These are phyloP conservation scores for Eospalax fontanierii DNA, from an alignment of 2,797 vertebrate species.

Conservation along the genomic window DNA sequence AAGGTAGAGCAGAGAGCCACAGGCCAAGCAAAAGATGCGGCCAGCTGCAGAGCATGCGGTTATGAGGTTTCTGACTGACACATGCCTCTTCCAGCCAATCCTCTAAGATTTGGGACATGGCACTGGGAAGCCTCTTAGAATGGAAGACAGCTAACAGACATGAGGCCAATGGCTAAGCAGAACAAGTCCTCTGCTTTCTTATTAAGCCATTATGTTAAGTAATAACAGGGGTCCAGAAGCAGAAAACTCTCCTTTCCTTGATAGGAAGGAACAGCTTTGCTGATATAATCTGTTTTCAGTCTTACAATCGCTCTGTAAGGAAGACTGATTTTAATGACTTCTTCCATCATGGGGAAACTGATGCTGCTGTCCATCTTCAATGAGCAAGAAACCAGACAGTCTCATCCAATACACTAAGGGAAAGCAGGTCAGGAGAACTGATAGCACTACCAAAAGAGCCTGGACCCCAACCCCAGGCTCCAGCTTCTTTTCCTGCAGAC, in stretches of 20 bases:
- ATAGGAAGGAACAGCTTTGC: neutral
- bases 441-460: neutral
- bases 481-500: neutral
- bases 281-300: conserved; percentile 20
- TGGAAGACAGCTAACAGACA: conserved; percentile 18
- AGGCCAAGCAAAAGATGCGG: neutral
- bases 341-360: conserved; percentile 58
- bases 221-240: neutral
- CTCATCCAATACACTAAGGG: neutral
- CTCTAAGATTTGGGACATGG: conserved; percentile 49
- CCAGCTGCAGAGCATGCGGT: neutral
- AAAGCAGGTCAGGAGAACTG: neutral
- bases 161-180: neutral
- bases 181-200: conserved; percentile 8
- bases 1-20: neutral
- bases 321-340: neutral
- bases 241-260: neutral
- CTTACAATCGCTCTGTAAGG: neutral
- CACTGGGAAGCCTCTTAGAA: conserved; percentile 49
- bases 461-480: neutral
- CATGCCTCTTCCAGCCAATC: conserved; percentile 51
- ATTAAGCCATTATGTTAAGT: conserved; percentile 45
- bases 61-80: conserved; percentile 53
- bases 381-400: neutral
- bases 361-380: conserved; percentile 21